Evolutionary conservation across 2,888 invertebrate genomes (phyloP), one percentile per base, ranked within the genome.

Genomic region (Lingula anatina): DNA sequence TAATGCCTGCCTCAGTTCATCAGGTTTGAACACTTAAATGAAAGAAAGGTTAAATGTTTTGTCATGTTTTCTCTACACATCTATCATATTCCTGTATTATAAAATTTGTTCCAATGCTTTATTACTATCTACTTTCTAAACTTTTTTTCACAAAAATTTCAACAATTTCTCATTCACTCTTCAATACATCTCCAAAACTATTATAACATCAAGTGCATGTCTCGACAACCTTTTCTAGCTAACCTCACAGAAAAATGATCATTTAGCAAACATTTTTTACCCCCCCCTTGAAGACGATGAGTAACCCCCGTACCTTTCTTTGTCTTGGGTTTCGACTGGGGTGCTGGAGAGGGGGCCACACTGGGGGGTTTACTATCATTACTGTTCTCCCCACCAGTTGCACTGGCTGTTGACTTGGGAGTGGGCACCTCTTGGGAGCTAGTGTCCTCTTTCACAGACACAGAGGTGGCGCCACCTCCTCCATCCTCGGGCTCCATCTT

Each of bases 1-100:
- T 46, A 99, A 79, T 28, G 92, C 91, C 69, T 88, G 87, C 35
- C 92, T 82, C 46, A 99, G 79, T 71, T 97, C 96, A 67, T 97
- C 96, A 0, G 92, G 87, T 46, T 69, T 68, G 57, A 72, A 75
- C 25, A 70, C 75, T 74, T 64, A 18, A 59, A 61, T 27, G 35
- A 47, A 15, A 18, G n/a, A 44, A 18, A n/a, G 37, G 18, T 7
- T 23, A 46, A 28, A 4, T 37, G 26, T 36, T 31, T 36, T 45
- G 9, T 15, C 20, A 27, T 27, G 23, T 31, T 31, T 25, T 23
- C 35, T n/a, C 36, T 37, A 36, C 45, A 35, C 25, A 36, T 45
- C 5, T n/a, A n/a, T n/a, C n/a, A n/a, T n/a, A n/a, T n/a, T n/a
- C n/a, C n/a, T n/a, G n/a, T n/a, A 39, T n/a, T 39, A n/a, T 12